Conservation (phyloP, 2,888 invertebrate species). For the Eupithecia centaureata region DNA sequence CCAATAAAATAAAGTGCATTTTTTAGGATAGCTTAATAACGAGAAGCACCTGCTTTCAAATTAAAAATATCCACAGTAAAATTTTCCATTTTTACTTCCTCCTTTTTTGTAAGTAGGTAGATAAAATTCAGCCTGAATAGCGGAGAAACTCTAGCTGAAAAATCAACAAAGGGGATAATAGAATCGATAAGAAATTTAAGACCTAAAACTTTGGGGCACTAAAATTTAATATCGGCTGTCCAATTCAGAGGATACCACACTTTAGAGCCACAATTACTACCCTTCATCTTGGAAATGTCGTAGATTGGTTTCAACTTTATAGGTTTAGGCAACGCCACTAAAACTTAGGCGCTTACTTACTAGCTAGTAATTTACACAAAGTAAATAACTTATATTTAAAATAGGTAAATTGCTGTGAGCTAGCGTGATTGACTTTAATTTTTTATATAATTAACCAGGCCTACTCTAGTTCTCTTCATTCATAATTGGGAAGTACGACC, state of each 20-base stretch:
- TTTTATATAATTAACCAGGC: too few relatives aligned
- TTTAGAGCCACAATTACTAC: conserved; percentile 79
- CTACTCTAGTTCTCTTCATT: too few relatives aligned
- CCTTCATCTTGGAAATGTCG: conserved; percentile 74
- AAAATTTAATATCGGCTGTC: conserved; percentile 76
- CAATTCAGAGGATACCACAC: conserved; percentile 72
- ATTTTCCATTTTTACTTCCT: too few relatives aligned
- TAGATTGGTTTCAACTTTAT: conserved; percentile 76
- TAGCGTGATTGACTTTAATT: too few relatives aligned
- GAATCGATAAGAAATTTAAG: conserved; percentile 66
- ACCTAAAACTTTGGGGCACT: conserved; percentile 70
- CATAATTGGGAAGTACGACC: too few relatives aligned
- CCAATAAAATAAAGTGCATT: too few relatives aligned
- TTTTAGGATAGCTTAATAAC: too few relatives aligned
- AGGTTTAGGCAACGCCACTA: conserved; percentile 61
- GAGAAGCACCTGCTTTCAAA: too few relatives aligned
- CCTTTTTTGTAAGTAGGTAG: too few relatives aligned
- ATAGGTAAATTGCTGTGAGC: too few relatives aligned
- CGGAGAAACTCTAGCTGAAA: conserved; percentile 52
- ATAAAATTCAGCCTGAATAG: neutral
- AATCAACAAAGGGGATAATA: conserved; percentile 59
- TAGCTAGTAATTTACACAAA: neutral
- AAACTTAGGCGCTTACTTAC: neutral
- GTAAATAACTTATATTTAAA: neutral
- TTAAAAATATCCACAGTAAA: too few relatives aligned